Evolutionary conservation across 2,888 invertebrate genomes (phyloP).

Genomic region (Drosophila mercatorum): DNA sequence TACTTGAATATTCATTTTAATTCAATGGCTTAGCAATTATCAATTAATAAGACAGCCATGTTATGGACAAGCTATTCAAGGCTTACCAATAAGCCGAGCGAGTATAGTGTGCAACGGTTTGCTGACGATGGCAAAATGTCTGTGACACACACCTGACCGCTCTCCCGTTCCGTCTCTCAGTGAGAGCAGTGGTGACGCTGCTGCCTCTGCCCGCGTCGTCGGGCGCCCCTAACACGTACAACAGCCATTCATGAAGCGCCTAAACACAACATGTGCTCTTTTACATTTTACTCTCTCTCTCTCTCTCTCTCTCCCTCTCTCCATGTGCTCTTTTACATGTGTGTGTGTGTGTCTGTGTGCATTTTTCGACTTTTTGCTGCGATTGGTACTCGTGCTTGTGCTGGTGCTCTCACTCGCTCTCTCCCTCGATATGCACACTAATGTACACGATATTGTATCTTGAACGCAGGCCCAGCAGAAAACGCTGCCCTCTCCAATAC

Average conservation of each 20-base stretch:
- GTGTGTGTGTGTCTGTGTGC: background rate
- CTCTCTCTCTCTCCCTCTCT: background rate
- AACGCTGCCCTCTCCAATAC: conserved; percentile 63
- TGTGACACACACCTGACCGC: conserved; percentile 43
- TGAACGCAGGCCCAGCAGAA: conserved; percentile 52
- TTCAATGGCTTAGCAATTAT: background rate
- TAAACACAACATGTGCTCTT: conserved; percentile 32
- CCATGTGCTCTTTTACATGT: background rate
- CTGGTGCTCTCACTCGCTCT: conserved; percentile 12
- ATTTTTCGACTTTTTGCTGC: background rate
- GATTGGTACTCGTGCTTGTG: background rate
- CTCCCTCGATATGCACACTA: conserved; percentile 23
- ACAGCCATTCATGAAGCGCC: conserved; percentile 41
- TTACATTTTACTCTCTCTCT: conserved; percentile 13
- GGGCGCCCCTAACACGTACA: conserved; percentile 18
- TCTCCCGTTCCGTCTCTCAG: conserved; percentile 4
- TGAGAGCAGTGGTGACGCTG: conserved; percentile 23
- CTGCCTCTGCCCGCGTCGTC: conserved; percentile 19
- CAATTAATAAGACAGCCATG: conserved; percentile 2
- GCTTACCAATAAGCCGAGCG: conserved; percentile 14
- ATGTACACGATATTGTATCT: conserved; percentile 50
- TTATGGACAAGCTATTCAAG: background rate
- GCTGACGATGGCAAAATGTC: conserved; percentile 70
- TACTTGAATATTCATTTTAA: background rate
- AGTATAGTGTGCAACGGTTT: conserved; percentile 37